A percentile compares a stretch with the other conserved stretches of the same genome.
Conservation (phyloP, 2,888 invertebrate genomes). For the Anagyrus pseudococci region DNA sequence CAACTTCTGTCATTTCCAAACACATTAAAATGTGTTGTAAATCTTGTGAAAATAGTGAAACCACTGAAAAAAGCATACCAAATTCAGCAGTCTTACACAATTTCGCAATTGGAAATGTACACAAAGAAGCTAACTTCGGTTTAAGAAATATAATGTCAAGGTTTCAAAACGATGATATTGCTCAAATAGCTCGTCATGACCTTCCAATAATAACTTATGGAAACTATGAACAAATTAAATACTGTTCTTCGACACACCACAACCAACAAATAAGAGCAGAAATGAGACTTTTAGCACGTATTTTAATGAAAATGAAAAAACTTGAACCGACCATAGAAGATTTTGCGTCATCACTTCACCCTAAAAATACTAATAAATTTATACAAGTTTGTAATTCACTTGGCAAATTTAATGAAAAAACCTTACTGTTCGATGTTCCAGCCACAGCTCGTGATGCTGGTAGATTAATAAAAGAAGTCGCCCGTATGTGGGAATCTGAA, state of each 20-base stretch:
- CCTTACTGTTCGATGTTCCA: neutral
- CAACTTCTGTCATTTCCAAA: neutral
- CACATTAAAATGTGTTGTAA: neutral
- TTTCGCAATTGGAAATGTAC: neutral
- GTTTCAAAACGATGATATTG: constrained; percentile 19
- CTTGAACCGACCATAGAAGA: neutral
- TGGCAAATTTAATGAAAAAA: neutral
- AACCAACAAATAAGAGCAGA: constrained; percentile 24
- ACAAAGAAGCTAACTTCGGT: neutral
- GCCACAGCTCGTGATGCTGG: constrained; percentile 8
- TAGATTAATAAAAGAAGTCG: neutral
- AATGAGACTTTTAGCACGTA: constrained; percentile 2
- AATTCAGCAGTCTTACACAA: neutral
- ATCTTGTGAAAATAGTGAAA: too few species aligned
- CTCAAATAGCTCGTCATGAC: constrained; percentile 15
- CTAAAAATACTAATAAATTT: neutral
- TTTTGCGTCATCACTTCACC: neutral
- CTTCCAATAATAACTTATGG: constrained; percentile 12
- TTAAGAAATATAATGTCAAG: neutral
- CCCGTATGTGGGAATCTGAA: neutral
- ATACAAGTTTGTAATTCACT: neutral
- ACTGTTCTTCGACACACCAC: constrained; percentile 8
- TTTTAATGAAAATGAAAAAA: neutral
- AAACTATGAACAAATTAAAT: constrained; percentile 28
- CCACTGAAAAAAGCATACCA: too few species aligned